These are phyloP conservation scores for Drosophila austrosaltans DNA, from an alignment of 2,888 invertebrate species.

Conservation along the genomic window DNA sequence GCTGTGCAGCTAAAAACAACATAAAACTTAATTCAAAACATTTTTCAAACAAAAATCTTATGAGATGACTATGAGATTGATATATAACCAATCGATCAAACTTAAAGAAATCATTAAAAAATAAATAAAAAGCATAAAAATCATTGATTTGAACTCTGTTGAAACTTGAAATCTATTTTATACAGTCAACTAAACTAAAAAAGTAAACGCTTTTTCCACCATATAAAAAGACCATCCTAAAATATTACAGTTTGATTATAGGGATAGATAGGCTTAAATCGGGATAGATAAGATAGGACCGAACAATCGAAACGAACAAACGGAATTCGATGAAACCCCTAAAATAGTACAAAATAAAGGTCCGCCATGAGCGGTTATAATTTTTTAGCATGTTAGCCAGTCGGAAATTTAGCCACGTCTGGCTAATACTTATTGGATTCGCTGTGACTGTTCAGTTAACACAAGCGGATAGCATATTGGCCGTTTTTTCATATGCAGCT, in stretches of 20 bases:
- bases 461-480: constrained; percentile 52
- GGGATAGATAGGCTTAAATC: neutral
- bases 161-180: no score
- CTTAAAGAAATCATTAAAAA: no score
- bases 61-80: no score
- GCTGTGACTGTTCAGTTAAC: constrained; percentile 25
- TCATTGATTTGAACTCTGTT: no score
- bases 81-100: no score
- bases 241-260: neutral
- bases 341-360: constrained; percentile 39
- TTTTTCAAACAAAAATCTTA: no score
- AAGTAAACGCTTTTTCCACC: no score
- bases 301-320: neutral
- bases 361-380: constrained; percentile 50
- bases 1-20: no score
- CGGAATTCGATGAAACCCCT: neutral
- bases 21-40: no score
- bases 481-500: constrained; percentile 54
- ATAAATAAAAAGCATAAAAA: no score
- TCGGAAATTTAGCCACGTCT: neutral
- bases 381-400: constrained; percentile 29
- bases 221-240: neutral
- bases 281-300: neutral
- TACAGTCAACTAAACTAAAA: no score
- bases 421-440: constrained; percentile 8